A percentile compares a stretch with the other conserved stretches of the same genome.
Evolutionary conservation across 2,888 invertebrate genomes (phyloP).

Genomic region (Erebia ligea): DNA sequence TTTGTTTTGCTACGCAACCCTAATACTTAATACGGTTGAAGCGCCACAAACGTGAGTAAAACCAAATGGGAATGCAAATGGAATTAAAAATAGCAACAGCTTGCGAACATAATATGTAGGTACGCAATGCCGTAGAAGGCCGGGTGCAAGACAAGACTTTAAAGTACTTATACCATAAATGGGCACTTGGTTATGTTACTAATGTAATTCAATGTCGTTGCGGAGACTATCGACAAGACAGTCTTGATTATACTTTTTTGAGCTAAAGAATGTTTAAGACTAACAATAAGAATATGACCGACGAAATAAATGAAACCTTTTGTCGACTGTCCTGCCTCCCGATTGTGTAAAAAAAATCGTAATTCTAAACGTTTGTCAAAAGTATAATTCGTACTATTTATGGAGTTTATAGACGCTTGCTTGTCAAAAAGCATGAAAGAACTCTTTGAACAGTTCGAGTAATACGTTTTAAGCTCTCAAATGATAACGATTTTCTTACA

Average conservation of each 20-base stretch:
- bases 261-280: background rate
- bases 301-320: too few relatives aligned
- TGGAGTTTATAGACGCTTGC: too few relatives aligned
- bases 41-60: background rate
- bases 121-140: slow-evolving; percentile 29
- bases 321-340: too few relatives aligned
- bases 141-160: slow-evolving; percentile 20
- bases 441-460: too few relatives aligned
- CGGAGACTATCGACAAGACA: slow-evolving; percentile 2
- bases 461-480: too few relatives aligned
- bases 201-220: slow-evolving; percentile 6
- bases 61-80: slow-evolving; percentile 11
- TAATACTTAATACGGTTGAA: background rate
- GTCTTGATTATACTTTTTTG: background rate
- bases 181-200: slow-evolving; percentile 12
- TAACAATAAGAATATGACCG: too few relatives aligned
- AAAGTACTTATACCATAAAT: slow-evolving; percentile 30
- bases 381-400: too few relatives aligned
- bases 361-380: too few relatives aligned
- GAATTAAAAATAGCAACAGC: slow-evolving; percentile 21
- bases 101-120: slow-evolving; percentile 1
- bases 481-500: too few relatives aligned
- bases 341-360: too few relatives aligned
- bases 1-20: too few relatives aligned
- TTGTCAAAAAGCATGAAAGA: too few relatives aligned